These are phyloP conservation scores for Pogonophryne albipinna DNA, from an alignment of 2,797 vertebrate genomes.

Conservation along the genomic window DNA sequence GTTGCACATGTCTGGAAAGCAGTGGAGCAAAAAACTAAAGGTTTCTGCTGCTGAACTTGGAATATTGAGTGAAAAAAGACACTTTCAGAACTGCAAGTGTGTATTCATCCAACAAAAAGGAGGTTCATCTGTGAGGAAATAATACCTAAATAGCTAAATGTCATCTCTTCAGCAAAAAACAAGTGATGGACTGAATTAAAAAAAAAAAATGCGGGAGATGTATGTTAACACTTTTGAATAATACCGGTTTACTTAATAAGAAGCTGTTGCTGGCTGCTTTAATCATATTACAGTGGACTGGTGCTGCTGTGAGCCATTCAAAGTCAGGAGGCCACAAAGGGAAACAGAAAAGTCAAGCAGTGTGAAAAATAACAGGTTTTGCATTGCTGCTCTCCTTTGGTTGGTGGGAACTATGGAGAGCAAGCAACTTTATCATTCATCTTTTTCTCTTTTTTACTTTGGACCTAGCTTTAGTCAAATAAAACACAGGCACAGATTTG, in stretches of 20 bases:
- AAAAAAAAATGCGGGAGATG: constrained; percentile 10
- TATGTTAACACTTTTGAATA: constrained; percentile 11
- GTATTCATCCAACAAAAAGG: constrained; percentile 12
- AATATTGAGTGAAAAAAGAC: constrained; percentile 11
- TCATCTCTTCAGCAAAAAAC: not conserved
- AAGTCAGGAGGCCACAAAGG: constrained; percentile 24
- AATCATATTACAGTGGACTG: constrained; percentile 24
- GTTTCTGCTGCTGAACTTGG: constrained; percentile 25
- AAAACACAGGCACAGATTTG: constrained; percentile 18
- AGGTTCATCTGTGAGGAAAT: not conserved
- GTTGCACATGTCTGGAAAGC: constrained; percentile 24
- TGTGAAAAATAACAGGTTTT: constrained; percentile 18
- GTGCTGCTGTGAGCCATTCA: constrained; percentile 38
- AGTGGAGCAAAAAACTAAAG: constrained; percentile 20
- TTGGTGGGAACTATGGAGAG: constrained; percentile 7
- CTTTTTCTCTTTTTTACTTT: constrained; percentile 4
- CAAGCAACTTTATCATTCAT: constrained; percentile 30
- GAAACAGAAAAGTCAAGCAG: constrained; percentile 9
- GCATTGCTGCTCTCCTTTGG: not conserved
- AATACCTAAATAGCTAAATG: constrained; percentile 1
- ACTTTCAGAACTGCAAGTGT: constrained; percentile 3
- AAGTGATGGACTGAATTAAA: not conserved
- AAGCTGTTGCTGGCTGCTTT: constrained; percentile 26
- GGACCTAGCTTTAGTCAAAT: not conserved
- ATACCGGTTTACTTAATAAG: constrained; percentile 27